A percentile compares a stretch with the other conserved stretches of the same genome.
Evolutionary conservation across 2,113 vertebrate genomes (phyloP).

Genomic region (Rhea americana): DNA sequence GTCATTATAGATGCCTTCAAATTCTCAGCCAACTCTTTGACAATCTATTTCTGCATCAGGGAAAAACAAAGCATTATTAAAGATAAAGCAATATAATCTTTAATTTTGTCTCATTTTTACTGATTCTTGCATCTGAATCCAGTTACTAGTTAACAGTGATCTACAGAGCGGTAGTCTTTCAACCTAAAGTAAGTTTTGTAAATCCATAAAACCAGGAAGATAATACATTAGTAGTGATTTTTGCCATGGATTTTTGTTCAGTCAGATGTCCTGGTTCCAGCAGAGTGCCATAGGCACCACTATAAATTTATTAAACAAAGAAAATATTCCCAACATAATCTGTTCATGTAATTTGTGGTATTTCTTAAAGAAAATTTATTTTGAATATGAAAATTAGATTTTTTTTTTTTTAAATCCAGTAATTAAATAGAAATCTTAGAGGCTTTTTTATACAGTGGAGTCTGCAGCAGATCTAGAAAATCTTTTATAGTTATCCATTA

Average conservation of each 20-base stretch:
- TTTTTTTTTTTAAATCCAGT: background rate
- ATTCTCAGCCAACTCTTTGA: background rate
- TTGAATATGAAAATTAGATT: background rate
- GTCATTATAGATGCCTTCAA: background rate
- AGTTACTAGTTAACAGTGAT: background rate
- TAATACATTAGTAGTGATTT: background rate
- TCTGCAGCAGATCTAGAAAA: background rate
- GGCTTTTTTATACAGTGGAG: background rate
- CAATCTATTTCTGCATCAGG: background rate
- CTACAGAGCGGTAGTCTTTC: background rate
- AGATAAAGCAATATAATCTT: background rate
- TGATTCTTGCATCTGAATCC: background rate
- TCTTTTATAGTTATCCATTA: conserved; percentile 30
- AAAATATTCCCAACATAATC: background rate
- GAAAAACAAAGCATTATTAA: background rate
- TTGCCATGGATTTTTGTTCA: background rate
- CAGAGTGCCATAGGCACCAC: background rate
- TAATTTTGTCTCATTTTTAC: background rate
- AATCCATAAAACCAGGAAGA: background rate
- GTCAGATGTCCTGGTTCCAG: background rate
- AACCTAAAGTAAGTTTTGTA: background rate
- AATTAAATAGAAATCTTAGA: background rate
- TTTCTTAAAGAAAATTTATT: background rate
- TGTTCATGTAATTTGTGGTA: background rate
- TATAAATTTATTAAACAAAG: background rate